These are phyloP conservation scores for Enteromius trimaculatus DNA, from an alignment of 2,797 vertebrate species.

Conservation along the genomic window DNA sequence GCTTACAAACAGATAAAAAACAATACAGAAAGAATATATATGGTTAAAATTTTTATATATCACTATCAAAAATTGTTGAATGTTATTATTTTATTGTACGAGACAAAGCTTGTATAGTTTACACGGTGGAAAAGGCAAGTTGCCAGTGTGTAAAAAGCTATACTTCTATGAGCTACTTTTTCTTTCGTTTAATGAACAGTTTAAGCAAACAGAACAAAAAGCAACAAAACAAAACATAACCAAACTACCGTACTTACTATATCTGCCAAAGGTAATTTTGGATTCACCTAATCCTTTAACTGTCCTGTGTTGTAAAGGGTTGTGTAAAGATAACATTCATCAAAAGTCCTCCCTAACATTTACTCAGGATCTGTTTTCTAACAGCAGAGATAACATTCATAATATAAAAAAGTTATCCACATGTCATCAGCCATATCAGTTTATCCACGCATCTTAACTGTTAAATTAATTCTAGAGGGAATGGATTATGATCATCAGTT, in stretches of 20 bases:
- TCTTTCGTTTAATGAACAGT: background rate
- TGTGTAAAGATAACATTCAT: background rate
- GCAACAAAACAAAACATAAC: background rate
- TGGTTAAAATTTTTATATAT: too few species aligned
- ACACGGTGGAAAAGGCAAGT: background rate
- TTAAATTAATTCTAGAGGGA: background rate
- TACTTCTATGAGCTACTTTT: background rate
- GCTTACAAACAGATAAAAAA: background rate
- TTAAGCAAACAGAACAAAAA: too few species aligned
- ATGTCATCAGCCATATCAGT: background rate
- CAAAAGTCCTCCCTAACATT: background rate
- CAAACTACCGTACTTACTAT: background rate
- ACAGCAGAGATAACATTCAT: background rate
- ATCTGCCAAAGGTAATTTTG: background rate
- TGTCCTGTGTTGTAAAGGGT: background rate
- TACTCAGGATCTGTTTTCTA: background rate
- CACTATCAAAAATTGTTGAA: too few species aligned
- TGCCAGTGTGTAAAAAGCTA: background rate
- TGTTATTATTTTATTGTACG: background rate
- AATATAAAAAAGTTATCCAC: background rate
- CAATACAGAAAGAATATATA: background rate
- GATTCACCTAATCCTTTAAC: background rate
- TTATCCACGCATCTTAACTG: background rate
- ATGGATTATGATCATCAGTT: background rate
- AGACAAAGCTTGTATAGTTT: background rate